Evolutionary conservation across 2,888 invertebrate species (phyloP), one percentile per base, ranked within the genome.

Genomic region (Phortica okadai): DNA sequence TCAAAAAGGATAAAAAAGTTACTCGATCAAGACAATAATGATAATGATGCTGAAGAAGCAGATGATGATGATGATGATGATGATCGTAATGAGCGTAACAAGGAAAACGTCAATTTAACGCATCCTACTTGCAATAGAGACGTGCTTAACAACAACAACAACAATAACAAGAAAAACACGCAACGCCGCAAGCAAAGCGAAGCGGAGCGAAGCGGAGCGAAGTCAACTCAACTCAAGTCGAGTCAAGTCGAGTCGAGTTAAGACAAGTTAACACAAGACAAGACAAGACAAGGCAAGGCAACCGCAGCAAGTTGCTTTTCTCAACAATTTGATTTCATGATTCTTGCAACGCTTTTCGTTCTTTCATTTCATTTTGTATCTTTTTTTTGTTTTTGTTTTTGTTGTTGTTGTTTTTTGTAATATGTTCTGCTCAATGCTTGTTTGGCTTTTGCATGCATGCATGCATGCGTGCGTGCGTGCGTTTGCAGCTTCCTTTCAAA

Each of bases 401-500:
- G 56, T 16, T 33, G 33, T 33, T 33, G 2, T 33, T 33, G 1
- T 33, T 2, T 33, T 33, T 33, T 33, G 33, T 33, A 21, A 21
- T 76, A 70, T 78, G 66, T 76, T 75, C 7, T 64, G 73, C 73
- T 77, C 73, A 21, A 21, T 75, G 74, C 10, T 21, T 62, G 62
- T 59, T 69, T 66, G 21, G 11, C 33, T 64, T 64, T 64, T n/a
- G 8, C 59, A n/a, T 16, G 58, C 14, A 74, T 41, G 70, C 25
- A 45, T 59, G 70, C 74, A 75, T 67, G 74, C 62, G 70, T 59
- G 74, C 50, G 69, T 69, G 77, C 33, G 73, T 76, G 69, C 67
- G 76, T 73, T 74, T 56, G 76, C 81, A 83, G 85, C 87, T 88
- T 88, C 88, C 88, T 89, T 83, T 81, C 82, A 82, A 89, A 88